Conservation (phyloP, 2,888 invertebrate genomes). For the Chrysina gloriosa region DNA sequence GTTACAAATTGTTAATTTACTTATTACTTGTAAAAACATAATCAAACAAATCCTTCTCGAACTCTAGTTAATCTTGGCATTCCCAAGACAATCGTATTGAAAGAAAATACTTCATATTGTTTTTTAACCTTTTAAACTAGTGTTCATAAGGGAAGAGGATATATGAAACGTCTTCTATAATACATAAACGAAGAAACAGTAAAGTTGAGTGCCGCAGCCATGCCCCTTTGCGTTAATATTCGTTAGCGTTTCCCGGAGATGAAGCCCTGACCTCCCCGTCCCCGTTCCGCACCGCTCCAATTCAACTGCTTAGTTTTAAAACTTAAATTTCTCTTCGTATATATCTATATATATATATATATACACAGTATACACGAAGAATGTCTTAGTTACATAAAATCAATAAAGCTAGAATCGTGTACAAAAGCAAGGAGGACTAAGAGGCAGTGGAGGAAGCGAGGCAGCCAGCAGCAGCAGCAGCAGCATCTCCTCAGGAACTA, state of each 20-base stretch:
- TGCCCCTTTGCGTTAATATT: conserved; percentile 38
- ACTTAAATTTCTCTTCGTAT: conserved; percentile 62
- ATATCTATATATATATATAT: conserved; percentile 27
- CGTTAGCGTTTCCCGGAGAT: conserved; percentile 39
- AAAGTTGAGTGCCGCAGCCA: too few species aligned
- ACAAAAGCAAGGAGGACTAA: conserved; percentile 28
- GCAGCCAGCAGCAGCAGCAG: conserved; percentile 49
- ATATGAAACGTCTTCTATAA: too few species aligned
- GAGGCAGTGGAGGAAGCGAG: conserved; percentile 19
- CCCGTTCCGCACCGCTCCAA: conserved; percentile 14
- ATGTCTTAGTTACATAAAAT: conserved; percentile 66
- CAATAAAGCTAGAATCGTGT: conserved; percentile 62
- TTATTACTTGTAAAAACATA: too few species aligned
- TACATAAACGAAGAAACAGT: too few species aligned
- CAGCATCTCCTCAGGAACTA: conserved; percentile 60
- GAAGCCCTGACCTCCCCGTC: conserved; percentile 43
- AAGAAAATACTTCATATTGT: too few species aligned
- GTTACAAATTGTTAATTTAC: too few species aligned
- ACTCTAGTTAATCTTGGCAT: too few species aligned
- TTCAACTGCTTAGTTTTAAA: conserved; percentile 64
- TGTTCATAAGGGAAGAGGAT: too few species aligned
- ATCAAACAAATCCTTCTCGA: too few species aligned
- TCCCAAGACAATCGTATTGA: too few species aligned
- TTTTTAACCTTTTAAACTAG: too few species aligned
- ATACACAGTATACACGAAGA: conserved; percentile 55